Evolutionary conservation across 1,140 invertebrate genomes (phyloP), one percentile per base, ranked within the genome.

Genomic region (Formica selysi): DNA sequence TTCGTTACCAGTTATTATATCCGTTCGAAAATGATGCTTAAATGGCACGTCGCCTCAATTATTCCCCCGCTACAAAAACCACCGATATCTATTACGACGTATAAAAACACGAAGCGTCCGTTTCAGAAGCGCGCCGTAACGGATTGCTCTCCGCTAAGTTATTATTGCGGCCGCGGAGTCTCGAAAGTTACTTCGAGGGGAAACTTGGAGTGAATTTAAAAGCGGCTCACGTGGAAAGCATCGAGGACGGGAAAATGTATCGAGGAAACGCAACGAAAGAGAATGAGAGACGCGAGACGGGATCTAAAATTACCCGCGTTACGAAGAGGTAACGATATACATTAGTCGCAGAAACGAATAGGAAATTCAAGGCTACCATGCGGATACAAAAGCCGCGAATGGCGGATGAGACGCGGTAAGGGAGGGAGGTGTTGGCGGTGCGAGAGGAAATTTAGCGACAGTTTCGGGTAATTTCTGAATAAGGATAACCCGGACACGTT

Each of bases 401-500:
- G 19, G 11, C 57, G 65, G 65, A 44, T 41, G 19, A 13, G 29
- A 54, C 13, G 44, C 62, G 51, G 38, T 13, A 22, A 26, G 1
- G 10, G n/a, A 38, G 59, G 74, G 74, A 57, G 67, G 36, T 61
- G 74, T 57, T 64, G 54, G 70, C 68, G 79, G 68, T 64, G 48
- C 4, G 85, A 70, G 32, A 51, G 57, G 65, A 80, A 90, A 84
- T 87, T 90, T 76, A 71, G 79, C 68, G 38, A 74, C 71, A 59
- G 54, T 67, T 68, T 80, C 87, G 74, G 81, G 59, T 87, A 85
- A 76, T 76, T 90, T 87, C 85, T 70, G 70, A 84, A 65, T 80
- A 81, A 88, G 90, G 83, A 90, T 90, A 90, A 90, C 85, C 67
- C 73, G 68, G 73, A 86, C 90, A 91, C 90, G 90, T 90, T 86